These are phyloP conservation scores for Barypeithes pellucidus DNA, from an alignment of 2,888 invertebrate genomes.

Conservation along the genomic window DNA sequence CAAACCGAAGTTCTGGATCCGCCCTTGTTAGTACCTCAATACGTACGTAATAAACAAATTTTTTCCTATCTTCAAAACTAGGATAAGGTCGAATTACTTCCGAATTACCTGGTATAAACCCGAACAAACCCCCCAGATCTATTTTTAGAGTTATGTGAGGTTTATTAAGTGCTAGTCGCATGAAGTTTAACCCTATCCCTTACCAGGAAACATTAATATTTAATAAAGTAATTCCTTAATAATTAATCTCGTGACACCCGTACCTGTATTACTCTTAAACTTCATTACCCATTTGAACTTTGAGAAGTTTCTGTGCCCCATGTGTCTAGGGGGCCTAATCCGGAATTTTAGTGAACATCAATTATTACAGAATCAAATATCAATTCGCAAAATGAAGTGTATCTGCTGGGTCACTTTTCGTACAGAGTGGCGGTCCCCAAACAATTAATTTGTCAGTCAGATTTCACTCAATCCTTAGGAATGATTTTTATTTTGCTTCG, in stretches of 20 bases:
- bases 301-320: constrained; percentile 1
- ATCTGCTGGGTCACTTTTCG: not conserved
- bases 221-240: not conserved
- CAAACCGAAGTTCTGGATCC: no score
- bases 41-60: no score
- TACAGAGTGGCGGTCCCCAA: not conserved
- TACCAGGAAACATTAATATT: constrained; percentile 1
- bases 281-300: constrained; percentile 3
- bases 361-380: not conserved
- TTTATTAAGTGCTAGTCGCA: constrained; percentile 6
- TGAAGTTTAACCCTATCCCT: not conserved
- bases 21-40: no score
- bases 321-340: constrained; percentile 4
- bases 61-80: no score
- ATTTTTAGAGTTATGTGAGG: constrained; percentile 5
- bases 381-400: not conserved
- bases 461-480: no score
- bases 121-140: not conserved
- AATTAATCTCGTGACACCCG: not conserved
- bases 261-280: constrained; percentile 7
- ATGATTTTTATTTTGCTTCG: no score
- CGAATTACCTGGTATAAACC: not conserved
- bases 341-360: not conserved
- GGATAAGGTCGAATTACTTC: not conserved
- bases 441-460: no score